Percentiles rank a stretch among this genome's conserved stretches.
These are phyloP conservation scores for Pandemis corylana DNA, from an alignment of 2,888 invertebrate species.

Conservation along the genomic window DNA sequence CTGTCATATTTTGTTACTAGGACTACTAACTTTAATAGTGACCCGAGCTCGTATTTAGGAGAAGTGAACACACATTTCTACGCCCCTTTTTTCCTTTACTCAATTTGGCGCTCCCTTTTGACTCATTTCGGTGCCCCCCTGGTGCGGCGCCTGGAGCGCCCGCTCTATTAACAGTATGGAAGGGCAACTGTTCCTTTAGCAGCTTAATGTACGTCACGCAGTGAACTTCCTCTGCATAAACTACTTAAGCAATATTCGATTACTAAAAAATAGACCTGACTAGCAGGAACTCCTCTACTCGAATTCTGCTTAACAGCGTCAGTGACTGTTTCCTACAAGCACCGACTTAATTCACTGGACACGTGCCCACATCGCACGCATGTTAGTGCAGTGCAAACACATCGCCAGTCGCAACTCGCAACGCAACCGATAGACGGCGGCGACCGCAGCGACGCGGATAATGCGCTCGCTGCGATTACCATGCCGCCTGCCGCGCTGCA, in stretches of 20 bases:
- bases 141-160: conserved; percentile 4
- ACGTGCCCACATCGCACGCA: conserved; percentile 13
- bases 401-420: conserved; percentile 39
- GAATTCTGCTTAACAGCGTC: not conserved
- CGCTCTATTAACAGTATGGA: conserved; percentile 5
- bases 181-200: not conserved
- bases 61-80: not conserved
- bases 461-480: conserved; percentile 58
- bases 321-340: conserved; percentile 11
- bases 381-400: conserved; percentile 53
- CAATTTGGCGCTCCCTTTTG: conserved; percentile 9
- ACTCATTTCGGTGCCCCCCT: conserved; percentile 12
- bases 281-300: not conserved
- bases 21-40: not conserved
- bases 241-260: not conserved
- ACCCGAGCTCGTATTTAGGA: not conserved
- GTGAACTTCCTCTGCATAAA: not conserved
- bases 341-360: conserved; percentile 33
- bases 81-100: conserved; percentile 1
- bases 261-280: not conserved
- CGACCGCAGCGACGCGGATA: conserved; percentile 63
- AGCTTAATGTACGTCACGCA: not conserved
- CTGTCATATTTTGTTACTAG: conserved; percentile 4
- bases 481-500: conserved; percentile 53
- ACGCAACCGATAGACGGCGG: conserved; percentile 54